Base-by-base conservation (phyloP, 2,113 vertebrate genomes). In the Entosphenus tridentatus region DNA sequence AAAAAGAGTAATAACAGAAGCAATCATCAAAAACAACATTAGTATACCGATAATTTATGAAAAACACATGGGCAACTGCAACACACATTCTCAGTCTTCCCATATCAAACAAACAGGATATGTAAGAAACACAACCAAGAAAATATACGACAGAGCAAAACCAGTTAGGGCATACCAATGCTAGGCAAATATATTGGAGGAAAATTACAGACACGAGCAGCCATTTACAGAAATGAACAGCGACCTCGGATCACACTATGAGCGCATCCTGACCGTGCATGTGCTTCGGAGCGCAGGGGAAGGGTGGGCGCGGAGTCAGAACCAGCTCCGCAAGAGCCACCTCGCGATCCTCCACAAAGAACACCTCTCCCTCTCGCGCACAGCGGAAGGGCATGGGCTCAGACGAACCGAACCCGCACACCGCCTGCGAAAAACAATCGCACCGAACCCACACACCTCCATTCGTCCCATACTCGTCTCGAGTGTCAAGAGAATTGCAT, bases 311-410 rank as follows among this genome's bases (percentile, higher is more conserved):
- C 69, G 88, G 87, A 67, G 87, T 84, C 72, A 93, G 74, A 0
- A 88, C 88, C 78, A 93, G 74, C 72, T 93, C 89, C 0, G 90
- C 86, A 74, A 93, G 78, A 75, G 89, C 91, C 69, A 93, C 76
- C 12, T 93, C 89, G 1, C 83, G 82, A 62, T 91, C 89, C 73
- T 91, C 89, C 0, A 81, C 78, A 68, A 86, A 88, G 76, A 84
- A 88, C 8, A 88, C 81, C 68, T 93, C 89, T 0, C 86, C 86
- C 68, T 93, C 89, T 73, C 85, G 84, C 13, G 81, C 72, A 0
- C 82, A 77, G 0, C 87, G 84, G 75, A 89, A 84, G 2, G 84
- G 81, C 12, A 89, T 72, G 1, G 75, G 75, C 8, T 93, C 88
- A 72, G 84, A 83, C 8, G 85, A 82, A 1, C 87, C 87, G 0